Evolutionary conservation across 2,797 vertebrate species (phyloP).

Genomic region (Hydrolagus colliei): DNA sequence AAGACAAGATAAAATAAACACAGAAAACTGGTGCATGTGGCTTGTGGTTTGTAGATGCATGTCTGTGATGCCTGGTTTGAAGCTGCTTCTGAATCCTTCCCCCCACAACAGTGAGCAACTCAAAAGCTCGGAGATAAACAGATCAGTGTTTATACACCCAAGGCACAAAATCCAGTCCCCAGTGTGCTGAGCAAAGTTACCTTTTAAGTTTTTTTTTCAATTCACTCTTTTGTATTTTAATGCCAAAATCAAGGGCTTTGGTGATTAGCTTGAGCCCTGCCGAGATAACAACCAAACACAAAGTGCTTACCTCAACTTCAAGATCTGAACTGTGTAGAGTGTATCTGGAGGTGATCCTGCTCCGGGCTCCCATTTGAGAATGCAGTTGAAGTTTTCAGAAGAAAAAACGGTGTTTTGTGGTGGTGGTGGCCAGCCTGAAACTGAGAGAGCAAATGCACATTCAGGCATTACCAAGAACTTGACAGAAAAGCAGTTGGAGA

Average conservation of each 20-base stretch:
- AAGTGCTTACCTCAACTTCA: not conserved
- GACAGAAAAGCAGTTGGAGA: not conserved
- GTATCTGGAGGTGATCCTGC: not conserved
- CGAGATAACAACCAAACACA: no score
- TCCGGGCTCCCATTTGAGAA: slow-evolving; percentile 4
- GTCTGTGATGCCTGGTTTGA: not conserved
- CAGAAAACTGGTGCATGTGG: not conserved
- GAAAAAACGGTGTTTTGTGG: not conserved
- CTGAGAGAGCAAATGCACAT: not conserved
- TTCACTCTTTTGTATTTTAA: no score
- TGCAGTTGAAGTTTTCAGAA: slow-evolving; percentile 16
- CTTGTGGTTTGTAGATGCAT: not conserved
- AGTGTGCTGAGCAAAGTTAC: no score
- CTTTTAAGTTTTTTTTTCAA: no score
- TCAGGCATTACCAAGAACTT: not conserved
- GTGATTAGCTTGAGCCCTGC: no score
- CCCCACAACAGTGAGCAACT: not conserved
- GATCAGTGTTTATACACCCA: not conserved
- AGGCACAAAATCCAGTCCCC: no score
- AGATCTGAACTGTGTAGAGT: not conserved
- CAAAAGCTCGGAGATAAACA: not conserved
- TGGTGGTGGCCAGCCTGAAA: not conserved
- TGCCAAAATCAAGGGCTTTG: no score
- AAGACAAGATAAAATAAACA: not conserved
- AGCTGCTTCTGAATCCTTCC: not conserved